Percentiles rank a stretch among this genome's conserved stretches.
Conservation (phyloP, 2,888 invertebrate species). For the Chrysolina americana region DNA sequence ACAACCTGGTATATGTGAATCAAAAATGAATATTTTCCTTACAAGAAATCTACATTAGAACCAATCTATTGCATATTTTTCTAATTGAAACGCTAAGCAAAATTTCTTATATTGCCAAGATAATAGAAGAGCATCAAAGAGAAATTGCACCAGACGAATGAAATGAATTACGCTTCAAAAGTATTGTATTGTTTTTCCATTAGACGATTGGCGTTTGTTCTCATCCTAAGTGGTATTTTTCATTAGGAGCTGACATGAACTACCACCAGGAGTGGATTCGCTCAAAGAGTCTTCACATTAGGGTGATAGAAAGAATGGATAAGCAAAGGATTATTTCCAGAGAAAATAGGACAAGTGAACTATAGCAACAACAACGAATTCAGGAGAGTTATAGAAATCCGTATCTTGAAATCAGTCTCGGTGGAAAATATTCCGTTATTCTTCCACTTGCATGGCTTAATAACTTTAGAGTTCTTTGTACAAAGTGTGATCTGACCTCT, state of each 20-base stretch:
- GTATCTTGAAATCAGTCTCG: too few species aligned
- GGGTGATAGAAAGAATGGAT: too few species aligned
- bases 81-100: neutral
- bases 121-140: neutral
- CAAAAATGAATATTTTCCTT: too few species aligned
- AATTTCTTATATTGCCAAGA: neutral
- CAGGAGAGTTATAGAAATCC: too few species aligned
- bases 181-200: conserved; percentile 53
- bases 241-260: conserved; percentile 47
- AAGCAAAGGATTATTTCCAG: too few species aligned
- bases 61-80: neutral
- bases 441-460: too few species aligned
- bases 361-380: too few species aligned
- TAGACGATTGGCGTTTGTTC: conserved; percentile 50
- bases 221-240: conserved; percentile 50
- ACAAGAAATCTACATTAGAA: neutral
- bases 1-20: too few species aligned
- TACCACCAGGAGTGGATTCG: conserved; percentile 16
- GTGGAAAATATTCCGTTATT: too few species aligned
- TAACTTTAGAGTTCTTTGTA: too few species aligned
- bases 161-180: conserved; percentile 49
- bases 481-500: too few species aligned
- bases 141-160: conserved; percentile 31
- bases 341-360: too few species aligned
- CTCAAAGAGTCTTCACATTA: neutral